A percentile compares a stretch with the other conserved stretches of the same genome.
Conservation (phyloP, 2,113 vertebrate species). For the Colossoma macropomum region DNA sequence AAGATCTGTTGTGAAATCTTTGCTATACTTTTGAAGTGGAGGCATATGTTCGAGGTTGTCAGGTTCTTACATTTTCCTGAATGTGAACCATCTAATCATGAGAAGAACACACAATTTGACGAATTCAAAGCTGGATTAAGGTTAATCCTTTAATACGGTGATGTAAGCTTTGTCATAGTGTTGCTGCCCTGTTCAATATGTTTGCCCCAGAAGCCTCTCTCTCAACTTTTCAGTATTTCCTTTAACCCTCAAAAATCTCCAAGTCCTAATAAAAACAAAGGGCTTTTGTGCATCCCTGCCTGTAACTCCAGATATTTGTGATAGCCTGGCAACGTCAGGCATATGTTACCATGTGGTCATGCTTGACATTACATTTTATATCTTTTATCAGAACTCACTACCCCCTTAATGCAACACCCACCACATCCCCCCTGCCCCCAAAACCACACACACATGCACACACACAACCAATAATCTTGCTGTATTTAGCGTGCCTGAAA, state of each 20-base stretch:
- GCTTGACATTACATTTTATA: no score
- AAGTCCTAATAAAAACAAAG: no score
- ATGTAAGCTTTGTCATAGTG: neutral
- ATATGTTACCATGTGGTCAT: no score
- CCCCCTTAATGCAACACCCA: neutral
- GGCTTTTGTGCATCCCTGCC: no score
- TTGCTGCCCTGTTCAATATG: neutral
- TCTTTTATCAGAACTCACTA: neutral
- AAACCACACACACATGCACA: neutral
- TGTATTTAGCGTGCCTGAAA: slow-evolving; percentile 9
- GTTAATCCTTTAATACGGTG: slow-evolving; percentile 33
- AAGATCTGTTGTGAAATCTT: no score
- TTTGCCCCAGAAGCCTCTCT: neutral
- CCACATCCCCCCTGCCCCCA: no score
- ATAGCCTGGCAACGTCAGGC: no score
- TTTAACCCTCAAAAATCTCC: no score
- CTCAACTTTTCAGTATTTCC: neutral
- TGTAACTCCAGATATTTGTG: no score
- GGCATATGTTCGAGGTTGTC: neutral
- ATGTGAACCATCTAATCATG: slow-evolving; percentile 20
- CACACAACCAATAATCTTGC: neutral
- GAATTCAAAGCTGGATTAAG: slow-evolving; percentile 14
- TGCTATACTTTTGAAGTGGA: no score
- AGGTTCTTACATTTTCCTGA: neutral
- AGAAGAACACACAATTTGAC: neutral